Base-by-base conservation (phyloP, 2,797 vertebrate genomes). In the Dipus sagitta region DNA sequence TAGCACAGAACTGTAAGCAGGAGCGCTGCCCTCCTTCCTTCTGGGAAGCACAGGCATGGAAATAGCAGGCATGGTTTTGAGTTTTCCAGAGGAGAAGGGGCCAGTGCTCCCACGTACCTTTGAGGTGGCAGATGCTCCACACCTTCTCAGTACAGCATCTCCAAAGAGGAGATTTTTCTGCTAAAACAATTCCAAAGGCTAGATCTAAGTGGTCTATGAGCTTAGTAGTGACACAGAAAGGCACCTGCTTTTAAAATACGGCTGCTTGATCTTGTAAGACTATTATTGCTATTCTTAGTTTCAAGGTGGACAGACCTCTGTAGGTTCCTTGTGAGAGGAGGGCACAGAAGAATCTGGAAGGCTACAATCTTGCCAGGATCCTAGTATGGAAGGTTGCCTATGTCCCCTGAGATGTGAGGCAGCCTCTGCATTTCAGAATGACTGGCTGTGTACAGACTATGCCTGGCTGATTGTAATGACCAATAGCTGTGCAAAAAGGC, bases 1-100 rank as follows among this genome's bases (percentile, higher is more conserved):
- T 2, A n/a, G 26, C 23, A 11, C 14, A 26, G 68, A 6, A 0
- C 23, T 1, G 52, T 23, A 17, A 30, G 9, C 30, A 10, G 5
- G 4, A 18, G 3, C 1, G 5, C 1, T 18, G 24, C 28, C 47
- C 8, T 24, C n/a, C 9, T 68, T 74, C 9, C 30, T 6, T 72
- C 32, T 1, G 6, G 30, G 76, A 60, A 47, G 9, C 1, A 23
- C 8, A 0, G 0, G 38, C 67, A 21, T 38, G 23, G 71, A 82
- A 88, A 21, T 74, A 21, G 24, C 2, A 64, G 68, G 68, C 75
- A n/a, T 34, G 54, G 60, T 84, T 92, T 62, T 21, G 42, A 9
- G 28, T 70, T 77, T 93, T 78, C 42, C 20, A 6, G 42, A 32
- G 24, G 23, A 28, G 28, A 71, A 75, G 68, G 26, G 42, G 5